Conservation (phyloP, 2,797 vertebrate genomes). For the Hyperoplus lanceolatus region DNA sequence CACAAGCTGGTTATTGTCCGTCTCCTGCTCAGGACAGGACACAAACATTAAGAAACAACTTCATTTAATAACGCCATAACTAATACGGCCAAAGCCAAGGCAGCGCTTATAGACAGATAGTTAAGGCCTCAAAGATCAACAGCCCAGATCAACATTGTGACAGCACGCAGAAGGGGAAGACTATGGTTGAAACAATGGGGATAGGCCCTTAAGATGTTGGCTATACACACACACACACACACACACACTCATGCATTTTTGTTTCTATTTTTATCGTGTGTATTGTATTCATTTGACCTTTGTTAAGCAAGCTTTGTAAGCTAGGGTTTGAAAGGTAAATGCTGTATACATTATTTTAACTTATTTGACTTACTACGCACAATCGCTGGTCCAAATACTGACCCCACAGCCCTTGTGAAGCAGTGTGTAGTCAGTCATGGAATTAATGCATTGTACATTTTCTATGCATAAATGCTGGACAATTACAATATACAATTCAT, state of each 20-base stretch:
- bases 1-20: conserved; percentile 21
- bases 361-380: too few relatives aligned
- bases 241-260: neutral
- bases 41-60: conserved; percentile 8
- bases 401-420: conserved; percentile 10
- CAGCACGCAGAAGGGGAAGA: conserved; percentile 22
- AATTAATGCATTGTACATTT: neutral
- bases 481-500: neutral
- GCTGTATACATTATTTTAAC: too few relatives aligned
- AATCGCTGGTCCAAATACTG: neutral
- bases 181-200: conserved; percentile 37
- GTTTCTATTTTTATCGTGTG: too few relatives aligned
- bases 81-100: conserved; percentile 35
- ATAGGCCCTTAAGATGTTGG: conserved; percentile 37
- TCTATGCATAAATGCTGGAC: neutral
- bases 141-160: conserved; percentile 43
- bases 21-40: neutral
- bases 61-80: conserved; percentile 27
- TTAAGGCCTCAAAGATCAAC: conserved; percentile 54
- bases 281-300: too few relatives aligned
- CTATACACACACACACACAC: conserved; percentile 34
- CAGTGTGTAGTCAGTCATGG: neutral
- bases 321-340: too few relatives aligned
- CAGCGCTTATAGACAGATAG: conserved; percentile 25
- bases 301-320: too few relatives aligned